phyloP scores from a whole-genome alignment of 2,797 vertebrate species.

The Scleropages formosus region DNA sequence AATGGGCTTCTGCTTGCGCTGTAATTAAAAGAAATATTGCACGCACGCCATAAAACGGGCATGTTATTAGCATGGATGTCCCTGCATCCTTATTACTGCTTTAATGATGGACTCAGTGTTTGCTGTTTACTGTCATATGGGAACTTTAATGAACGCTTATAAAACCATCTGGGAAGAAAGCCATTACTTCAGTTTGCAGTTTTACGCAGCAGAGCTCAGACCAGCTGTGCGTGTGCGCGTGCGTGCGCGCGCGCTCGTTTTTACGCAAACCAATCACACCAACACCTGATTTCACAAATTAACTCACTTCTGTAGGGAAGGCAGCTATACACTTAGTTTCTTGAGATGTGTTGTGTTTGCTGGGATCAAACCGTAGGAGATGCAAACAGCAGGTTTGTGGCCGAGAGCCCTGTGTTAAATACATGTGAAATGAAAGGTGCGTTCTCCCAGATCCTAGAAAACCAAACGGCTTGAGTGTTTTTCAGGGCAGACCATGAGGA shows the following conservation, averaged over 20 bases:
- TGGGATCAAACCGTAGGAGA: no score
- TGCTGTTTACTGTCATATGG: background rate
- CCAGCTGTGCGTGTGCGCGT: no score
- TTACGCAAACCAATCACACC: no score
- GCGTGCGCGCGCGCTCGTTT: background rate
- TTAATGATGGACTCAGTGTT: background rate
- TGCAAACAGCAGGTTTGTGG: no score
- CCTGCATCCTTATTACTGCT: slow-evolving; percentile 11
- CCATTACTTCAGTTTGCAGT: background rate
- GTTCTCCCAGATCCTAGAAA: no score
- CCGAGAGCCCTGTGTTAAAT: no score
- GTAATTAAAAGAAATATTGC: slow-evolving; percentile 12
- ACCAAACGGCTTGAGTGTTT: no score
- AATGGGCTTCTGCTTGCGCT: background rate
- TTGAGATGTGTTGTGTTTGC: no score
- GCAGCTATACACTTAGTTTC: no score
- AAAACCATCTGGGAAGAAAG: background rate
- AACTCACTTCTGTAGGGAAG: background rate
- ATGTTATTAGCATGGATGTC: slow-evolving; percentile 3
- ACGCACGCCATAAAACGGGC: slow-evolving; percentile 1
- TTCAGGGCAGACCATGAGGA: no score
- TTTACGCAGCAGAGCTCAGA: background rate
- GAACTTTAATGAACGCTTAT: slow-evolving; percentile 7
- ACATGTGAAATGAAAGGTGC: no score
- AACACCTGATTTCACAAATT: no score